Conservation (phyloP, 1,140 invertebrate species). For the Pseudachorutes palmiensis region DNA sequence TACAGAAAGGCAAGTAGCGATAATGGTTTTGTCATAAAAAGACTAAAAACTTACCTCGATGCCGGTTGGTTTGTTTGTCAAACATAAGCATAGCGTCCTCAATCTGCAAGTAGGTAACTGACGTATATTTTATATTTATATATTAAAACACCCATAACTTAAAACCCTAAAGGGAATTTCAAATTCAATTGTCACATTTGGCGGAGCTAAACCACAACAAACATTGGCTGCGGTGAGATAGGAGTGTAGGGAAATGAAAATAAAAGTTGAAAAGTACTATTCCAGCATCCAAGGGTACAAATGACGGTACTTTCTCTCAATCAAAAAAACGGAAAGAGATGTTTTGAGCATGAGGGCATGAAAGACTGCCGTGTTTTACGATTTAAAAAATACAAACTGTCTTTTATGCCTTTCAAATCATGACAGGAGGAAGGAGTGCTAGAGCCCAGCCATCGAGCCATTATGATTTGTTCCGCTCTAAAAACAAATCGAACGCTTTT, state of each 20-base stretch:
- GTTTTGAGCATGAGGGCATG: not conserved
- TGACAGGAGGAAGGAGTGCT: not conserved
- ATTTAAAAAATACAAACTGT: not conserved
- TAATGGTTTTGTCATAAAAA: constrained; percentile 11
- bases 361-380: not conserved
- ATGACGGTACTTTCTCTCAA: too few species aligned
- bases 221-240: too few species aligned
- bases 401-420: not conserved
- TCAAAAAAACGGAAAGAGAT: not conserved
- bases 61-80: constrained; percentile 99
- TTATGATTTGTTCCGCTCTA: not conserved
- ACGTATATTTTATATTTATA: not conserved
- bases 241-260: too few species aligned
- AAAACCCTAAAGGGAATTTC: too few species aligned
- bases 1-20: not conserved
- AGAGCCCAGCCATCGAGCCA: not conserved
- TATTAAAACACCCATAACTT: not conserved
- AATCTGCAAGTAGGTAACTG: constrained; percentile 70
- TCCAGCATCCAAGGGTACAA: too few species aligned
- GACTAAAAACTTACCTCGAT: constrained; percentile 80
- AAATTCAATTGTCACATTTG: too few species aligned
- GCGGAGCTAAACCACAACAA: too few species aligned
- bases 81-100: constrained; percentile 99
- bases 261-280: too few species aligned
- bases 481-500: not conserved